Percentiles rank a stretch among this genome's conserved stretches.
phyloP scores from a whole-genome alignment of 2,888 invertebrate species.

The Lasioglossum malachurum region DNA sequence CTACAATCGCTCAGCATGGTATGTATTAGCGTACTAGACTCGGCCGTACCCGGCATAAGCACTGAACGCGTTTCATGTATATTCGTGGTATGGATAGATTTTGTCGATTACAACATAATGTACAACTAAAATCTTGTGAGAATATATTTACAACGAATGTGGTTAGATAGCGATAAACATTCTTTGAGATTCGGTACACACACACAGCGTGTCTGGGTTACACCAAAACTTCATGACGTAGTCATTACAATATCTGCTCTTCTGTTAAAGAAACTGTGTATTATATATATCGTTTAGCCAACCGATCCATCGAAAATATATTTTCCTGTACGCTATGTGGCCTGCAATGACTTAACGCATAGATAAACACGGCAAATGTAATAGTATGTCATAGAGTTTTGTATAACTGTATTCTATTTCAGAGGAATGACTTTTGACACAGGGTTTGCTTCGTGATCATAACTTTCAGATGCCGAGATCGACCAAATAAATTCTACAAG shows the following conservation, averaged over 20 bases:
- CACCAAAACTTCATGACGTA: conserved; percentile 13
- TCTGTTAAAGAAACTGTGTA: conserved; percentile 6
- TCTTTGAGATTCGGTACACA: conserved; percentile 5
- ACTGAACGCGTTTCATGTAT: conserved; percentile 23
- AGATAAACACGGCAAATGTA: conserved; percentile 24
- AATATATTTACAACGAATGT: not conserved
- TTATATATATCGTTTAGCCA: not conserved
- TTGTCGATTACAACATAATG: not conserved
- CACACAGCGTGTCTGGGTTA: conserved; percentile 12
- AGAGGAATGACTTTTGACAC: conserved; percentile 69
- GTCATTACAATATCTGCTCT: conserved; percentile 16
- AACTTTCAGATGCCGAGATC: conserved; percentile 75
- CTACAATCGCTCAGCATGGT: conserved; percentile 81
- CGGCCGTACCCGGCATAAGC: conserved; percentile 34
- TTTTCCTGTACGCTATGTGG: not conserved
- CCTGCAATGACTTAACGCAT: not conserved
- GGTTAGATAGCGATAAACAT: conserved; percentile 2
- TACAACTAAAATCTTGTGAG: conserved; percentile 1
- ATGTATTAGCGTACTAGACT: conserved; percentile 78
- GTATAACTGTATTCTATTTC: conserved; percentile 72
- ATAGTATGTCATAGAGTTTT: conserved; percentile 37
- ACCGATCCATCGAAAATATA: not conserved
- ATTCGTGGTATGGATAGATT: conserved; percentile 1
- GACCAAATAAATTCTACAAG: conserved; percentile 56
- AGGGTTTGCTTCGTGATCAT: conserved; percentile 69